Base-by-base conservation (phyloP, 2,888 invertebrate genomes). In the Sinelater perroti region DNA sequence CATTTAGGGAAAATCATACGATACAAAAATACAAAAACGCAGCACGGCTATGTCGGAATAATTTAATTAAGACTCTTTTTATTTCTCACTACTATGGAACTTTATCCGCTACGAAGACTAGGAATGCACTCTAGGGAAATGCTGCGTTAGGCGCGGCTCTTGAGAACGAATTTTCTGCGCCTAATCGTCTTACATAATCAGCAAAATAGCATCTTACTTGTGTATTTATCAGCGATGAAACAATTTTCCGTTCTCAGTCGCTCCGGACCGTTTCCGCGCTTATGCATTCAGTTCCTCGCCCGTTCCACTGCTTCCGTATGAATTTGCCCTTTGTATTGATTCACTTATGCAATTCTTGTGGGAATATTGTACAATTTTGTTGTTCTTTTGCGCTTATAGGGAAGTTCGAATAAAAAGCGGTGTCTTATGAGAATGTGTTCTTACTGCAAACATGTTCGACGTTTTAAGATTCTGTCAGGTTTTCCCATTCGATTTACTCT, bases 201-300 rank as follows among this genome's bases (percentile, higher is more conserved):
- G 28, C 26, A 44, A 10, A 44, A 44, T 28, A 44, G 28, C 44
- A 16, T 44, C 13, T 28, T 44, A 16, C 11, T 44, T 44, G 28
- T 13, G 44, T 44, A 44, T 44, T 44, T 44, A 44, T 44, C 28
- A 44, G 28, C 26, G 44, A 44, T 20, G 38, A 40, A 40, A 40
- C 38, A 40, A 40, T 40, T 40, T 21, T 21, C 38, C 21, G 20
- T 17, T 40, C 20, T 16, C 18, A 40, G 10, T 8, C 13, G n/a
- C 38, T 21, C 11, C n/a, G 38, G 14, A 2, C 38, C 21, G 24
- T 20, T 40, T 38, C 14, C 20, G 2, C 6, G 38, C 21, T 40
- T 36, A 36, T 36, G 13, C 18, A 36, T 18, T 18, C 36, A 18
- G n/a, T n/a, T n/a, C n/a, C n/a, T n/a, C n/a, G n/a, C n/a, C n/a